phyloP scores from a whole-genome alignment of 2,113 vertebrate genomes.

The Alligator sinensis region DNA sequence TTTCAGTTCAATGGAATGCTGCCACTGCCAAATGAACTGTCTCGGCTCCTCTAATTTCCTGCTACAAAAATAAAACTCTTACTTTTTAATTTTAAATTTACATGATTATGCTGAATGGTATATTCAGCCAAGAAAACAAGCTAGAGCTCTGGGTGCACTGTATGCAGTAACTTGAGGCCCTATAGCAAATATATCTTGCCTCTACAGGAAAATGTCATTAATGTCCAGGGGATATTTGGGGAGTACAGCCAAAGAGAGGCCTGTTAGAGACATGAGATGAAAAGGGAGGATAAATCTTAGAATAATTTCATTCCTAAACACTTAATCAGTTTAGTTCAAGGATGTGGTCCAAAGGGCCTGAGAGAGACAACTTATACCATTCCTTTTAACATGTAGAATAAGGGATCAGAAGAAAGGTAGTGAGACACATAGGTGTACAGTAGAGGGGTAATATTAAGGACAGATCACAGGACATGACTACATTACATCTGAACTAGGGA shows the following conservation, averaged over 20 bases:
- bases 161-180: not conserved
- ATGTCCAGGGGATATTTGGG: not conserved
- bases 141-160: not conserved
- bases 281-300: not conserved
- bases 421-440: not conserved
- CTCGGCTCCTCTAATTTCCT: slow-evolving; percentile 41
- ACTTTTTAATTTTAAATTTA: slow-evolving; percentile 45
- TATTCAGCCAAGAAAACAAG: not conserved
- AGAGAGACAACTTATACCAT: slow-evolving; percentile 22
- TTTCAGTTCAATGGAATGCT: slow-evolving; percentile 35
- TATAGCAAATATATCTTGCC: not conserved
- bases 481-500: too few relatives aligned
- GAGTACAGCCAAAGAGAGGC: not conserved
- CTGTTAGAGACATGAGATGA: not conserved
- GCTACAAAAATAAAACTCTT: slow-evolving; percentile 33
- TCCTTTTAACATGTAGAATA: not conserved
- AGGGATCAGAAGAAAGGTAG: slow-evolving; percentile 13
- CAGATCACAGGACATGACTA: too few relatives aligned
- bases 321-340: not conserved
- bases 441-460: not conserved
- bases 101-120: not conserved
- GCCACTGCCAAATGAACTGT: slow-evolving; percentile 19
- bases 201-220: not conserved
- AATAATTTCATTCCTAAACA: not conserved
- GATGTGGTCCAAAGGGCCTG: not conserved